Percentiles rank a stretch among this genome's conserved stretches.
These are phyloP conservation scores for Cataglyphis hispanica DNA, from an alignment of 1,140 invertebrate species.

Conservation along the genomic window DNA sequence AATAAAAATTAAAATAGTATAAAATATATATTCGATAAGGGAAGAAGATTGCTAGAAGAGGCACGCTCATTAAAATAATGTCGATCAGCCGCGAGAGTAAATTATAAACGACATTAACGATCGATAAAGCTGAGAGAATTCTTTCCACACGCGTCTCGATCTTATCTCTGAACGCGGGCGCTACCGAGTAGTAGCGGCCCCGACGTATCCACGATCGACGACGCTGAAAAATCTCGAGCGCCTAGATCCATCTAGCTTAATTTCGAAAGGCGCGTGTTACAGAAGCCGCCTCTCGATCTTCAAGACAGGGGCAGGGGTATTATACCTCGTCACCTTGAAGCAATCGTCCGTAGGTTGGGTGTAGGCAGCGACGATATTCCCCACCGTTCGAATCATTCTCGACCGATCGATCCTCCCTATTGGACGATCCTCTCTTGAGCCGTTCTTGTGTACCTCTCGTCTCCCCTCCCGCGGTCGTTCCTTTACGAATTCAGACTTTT, in stretches of 20 bases:
- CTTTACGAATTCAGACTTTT: constrained; percentile 54
- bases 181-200: constrained; percentile 6
- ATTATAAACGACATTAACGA: constrained; percentile 57
- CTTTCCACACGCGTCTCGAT: constrained; percentile 36
- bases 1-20: neutral
- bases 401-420: constrained; percentile 66
- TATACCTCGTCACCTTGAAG: constrained; percentile 74
- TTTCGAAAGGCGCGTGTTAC: constrained; percentile 56
- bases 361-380: constrained; percentile 71
- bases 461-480: constrained; percentile 13
- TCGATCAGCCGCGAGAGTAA: constrained; percentile 44
- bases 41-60: neutral
- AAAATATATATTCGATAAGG: constrained; percentile 24
- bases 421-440: constrained; percentile 67
- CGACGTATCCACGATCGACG: constrained; percentile 19
- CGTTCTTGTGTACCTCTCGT: constrained; percentile 23
- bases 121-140: constrained; percentile 46
- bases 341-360: constrained; percentile 72
- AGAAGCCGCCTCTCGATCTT: constrained; percentile 20
- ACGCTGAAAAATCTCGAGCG: constrained; percentile 36
- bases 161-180: constrained; percentile 32
- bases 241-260: constrained; percentile 40
- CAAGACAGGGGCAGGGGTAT: constrained; percentile 27
- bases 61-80: constrained; percentile 10
- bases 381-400: constrained; percentile 36